phyloP scores from a whole-genome alignment of 1,140 invertebrate genomes.

The Drosophila carrolli region DNA sequence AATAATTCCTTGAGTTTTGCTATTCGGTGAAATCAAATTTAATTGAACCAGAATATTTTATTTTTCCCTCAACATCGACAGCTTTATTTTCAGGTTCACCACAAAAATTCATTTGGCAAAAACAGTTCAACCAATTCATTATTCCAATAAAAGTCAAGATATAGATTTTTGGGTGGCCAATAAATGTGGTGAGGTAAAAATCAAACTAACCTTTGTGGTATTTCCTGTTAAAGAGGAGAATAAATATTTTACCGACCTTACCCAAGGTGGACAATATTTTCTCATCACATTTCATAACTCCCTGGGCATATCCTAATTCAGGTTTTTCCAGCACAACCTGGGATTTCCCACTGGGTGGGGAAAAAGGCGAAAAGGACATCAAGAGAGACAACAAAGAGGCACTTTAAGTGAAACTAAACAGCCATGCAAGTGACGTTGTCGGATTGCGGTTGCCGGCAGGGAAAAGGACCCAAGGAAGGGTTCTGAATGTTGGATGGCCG shows the following conservation, averaged over 20 bases:
- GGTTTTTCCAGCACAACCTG: conserved; percentile 1
- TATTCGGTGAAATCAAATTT: conserved; percentile 5
- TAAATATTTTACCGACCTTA: conserved; percentile 4
- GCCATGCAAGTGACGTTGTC: conserved; percentile 79
- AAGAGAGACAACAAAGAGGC: conserved; percentile 64
- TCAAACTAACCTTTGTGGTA: conserved; percentile 26
- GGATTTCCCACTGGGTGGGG: background rate
- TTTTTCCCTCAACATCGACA: conserved; percentile 1
- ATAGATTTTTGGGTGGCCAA: conserved; percentile 16
- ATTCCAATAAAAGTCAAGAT: conserved; percentile 29
- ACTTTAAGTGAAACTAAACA: conserved; percentile 82
- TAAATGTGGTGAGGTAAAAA: conserved; percentile 11
- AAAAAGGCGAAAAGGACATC: conserved; percentile 21
- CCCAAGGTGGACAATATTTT: conserved; percentile 24
- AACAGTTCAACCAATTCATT: conserved; percentile 34
- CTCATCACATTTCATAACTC: conserved; percentile 35
- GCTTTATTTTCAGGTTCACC: conserved; percentile 13
- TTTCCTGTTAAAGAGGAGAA: background rate
- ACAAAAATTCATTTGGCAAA: conserved; percentile 22
- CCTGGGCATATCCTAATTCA: conserved; percentile 27
- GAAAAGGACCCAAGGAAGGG: conserved; percentile 15
- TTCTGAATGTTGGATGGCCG: conserved; percentile 48
- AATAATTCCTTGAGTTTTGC: conserved; percentile 11
- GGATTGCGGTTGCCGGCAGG: conserved; percentile 62
- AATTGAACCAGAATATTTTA: conserved; percentile 10